Evolutionary conservation across 2,888 invertebrate genomes (phyloP), one percentile per base, ranked within the genome.

Genomic region (Eucera pruinosa): DNA sequence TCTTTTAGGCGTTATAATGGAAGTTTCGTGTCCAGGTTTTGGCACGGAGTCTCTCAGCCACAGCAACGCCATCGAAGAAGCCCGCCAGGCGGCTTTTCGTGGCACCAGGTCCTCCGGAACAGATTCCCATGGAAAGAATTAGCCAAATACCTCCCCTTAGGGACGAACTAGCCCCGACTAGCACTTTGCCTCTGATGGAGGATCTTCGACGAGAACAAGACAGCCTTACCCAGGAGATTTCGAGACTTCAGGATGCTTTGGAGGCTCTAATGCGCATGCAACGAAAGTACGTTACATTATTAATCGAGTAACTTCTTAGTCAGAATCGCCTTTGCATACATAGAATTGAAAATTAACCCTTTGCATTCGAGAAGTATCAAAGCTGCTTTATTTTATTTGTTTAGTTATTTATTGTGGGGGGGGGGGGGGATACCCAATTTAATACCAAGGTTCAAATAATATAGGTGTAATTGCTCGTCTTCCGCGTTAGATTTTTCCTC

Each of bases 241-340:
- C 96, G 90, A 97, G 97, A 91, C 94, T 91, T 79, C 95, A 97
- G 94, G 98, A 98, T 85, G 95, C 97, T 61, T 94, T 98, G 85
- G 97, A 98, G 89, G 94, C 96, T 0, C 93, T 98, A 82, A 94
- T 95, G 81, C 95, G 98, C 85, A 95, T 97, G 90, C 98, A 98
- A 90, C 94, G 94, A 88, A 94, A 95, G 95, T 95, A 89, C 87
- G 90, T 77, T 25, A 9, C 25, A 13, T 2, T 41, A n/a, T 6
- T 2, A 5, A 13, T 0, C 13, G 1, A n/a, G n/a, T n/a, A n/a
- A n/a, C n/a, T n/a, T n/a, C n/a, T n/a, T n/a, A n/a, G n/a, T n/a
- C n/a, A n/a, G n/a, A n/a, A n/a, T n/a, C n/a, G n/a, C n/a, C n/a
- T n/a, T n/a, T n/a, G n/a, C n/a, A n/a, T n/a, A n/a, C n/a, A n/a